Base-by-base conservation (phyloP, 2,888 invertebrate species). In the Pocota personata region DNA sequence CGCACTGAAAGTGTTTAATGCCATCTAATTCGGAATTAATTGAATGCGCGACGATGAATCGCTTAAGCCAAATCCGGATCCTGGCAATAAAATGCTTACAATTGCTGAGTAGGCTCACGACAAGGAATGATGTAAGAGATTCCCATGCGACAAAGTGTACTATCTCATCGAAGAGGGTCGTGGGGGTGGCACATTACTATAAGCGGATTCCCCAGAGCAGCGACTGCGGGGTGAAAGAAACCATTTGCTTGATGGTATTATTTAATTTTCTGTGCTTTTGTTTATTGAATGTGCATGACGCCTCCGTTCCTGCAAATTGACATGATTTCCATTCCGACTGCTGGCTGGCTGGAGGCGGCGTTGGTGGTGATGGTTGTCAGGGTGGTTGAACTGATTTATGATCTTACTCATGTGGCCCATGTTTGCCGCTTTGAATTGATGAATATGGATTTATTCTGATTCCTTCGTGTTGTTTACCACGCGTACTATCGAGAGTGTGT, bases 21-120 rank as follows among this genome's bases (percentile, higher is more conserved):
- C 82, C 72, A 72, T 55, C 82, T 86, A 72, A 86, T 86, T 86
- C 82, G 76, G 82, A 82, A 82, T 77, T 86, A 86, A 86, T 82
- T 86, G 86, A 86, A 80, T 76, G 86, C 76, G 71, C 86, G 76
- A 72, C 86, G 52, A 71, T 86, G 73, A 86, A 80, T 86, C 71
- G 84, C 71, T 80, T 80, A 84, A 77, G 71, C 82, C 30, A 43
- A 86, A 86, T 86, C 86, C 82, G 77, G 86, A 86, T 82, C 48
- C 32, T 12, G 60, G 46, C 76, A 86, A 82, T 77, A 86, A 82
- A 83, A 64, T 52, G 35, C 77, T 71, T 37, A 58, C 66, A 69
- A 62, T 48, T 67, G 71, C 71, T 71, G 62, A 64, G 46, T 69
- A 73, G 62, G 75, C 62, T 67, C 66, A 37, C 55, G n/a, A 37